phyloP scores from a whole-genome alignment of 2,113 vertebrate genomes.

The Elephantulus edwardii region DNA sequence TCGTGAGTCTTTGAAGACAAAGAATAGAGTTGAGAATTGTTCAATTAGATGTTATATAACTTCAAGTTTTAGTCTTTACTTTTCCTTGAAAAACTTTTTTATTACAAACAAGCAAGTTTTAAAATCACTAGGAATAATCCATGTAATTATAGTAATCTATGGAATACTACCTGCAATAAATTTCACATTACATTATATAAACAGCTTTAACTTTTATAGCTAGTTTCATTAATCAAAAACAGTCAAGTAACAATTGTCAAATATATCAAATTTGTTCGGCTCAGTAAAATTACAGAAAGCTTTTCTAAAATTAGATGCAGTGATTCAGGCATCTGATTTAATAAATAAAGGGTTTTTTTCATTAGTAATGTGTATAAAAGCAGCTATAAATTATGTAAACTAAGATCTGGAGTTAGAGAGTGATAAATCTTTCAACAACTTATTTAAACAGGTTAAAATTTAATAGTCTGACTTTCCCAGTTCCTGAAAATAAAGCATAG shows the following conservation, averaged over 20 bases:
- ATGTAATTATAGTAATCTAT: conserved; percentile 39
- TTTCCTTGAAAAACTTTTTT: background rate
- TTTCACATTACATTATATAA: conserved; percentile 54
- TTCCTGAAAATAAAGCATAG: conserved; percentile 39
- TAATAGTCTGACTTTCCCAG: conserved; percentile 48
- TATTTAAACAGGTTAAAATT: conserved; percentile 54
- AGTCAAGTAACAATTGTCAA: conserved; percentile 49
- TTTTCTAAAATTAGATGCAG: conserved; percentile 69
- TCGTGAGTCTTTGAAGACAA: background rate
- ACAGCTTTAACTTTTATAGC: conserved; percentile 41
- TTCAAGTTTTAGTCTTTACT: conserved; percentile 17
- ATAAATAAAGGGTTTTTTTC: conserved; percentile 58
- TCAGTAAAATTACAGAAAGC: conserved; percentile 9
- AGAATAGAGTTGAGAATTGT: conserved; percentile 27
- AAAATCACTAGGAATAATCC: background rate
- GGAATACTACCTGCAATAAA: conserved; percentile 34
- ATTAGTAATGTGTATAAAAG: conserved; percentile 53
- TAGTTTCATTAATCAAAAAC: conserved; percentile 62
- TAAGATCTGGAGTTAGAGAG: conserved; percentile 55
- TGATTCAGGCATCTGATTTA: conserved; percentile 53
- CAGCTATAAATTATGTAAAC: conserved; percentile 66
- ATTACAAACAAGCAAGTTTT: conserved; percentile 27
- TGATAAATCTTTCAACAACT: conserved; percentile 53
- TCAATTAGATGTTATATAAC: background rate
- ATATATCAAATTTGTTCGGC: conserved; percentile 53